These are phyloP conservation scores for Goniozus legneri DNA, from an alignment of 1,140 invertebrate species.

Conservation along the genomic window DNA sequence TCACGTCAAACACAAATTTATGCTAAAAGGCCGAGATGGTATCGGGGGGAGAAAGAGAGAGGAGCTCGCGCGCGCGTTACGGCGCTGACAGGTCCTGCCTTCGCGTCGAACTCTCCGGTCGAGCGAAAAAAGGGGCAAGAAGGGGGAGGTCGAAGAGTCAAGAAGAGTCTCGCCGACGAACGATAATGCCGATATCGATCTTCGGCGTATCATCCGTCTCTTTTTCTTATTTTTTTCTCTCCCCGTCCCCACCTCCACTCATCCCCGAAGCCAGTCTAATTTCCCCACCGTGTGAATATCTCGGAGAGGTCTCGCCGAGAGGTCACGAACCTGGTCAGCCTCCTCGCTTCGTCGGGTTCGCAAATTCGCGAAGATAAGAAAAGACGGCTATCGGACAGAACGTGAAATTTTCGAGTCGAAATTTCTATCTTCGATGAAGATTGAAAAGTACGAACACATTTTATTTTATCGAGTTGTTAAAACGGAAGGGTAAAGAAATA, in stretches of 20 bases:
- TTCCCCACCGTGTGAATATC: constrained; percentile 3
- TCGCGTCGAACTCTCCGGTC: too few relatives aligned
- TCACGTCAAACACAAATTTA: constrained; percentile 40
- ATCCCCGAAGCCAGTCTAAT: neutral
- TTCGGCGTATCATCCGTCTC: constrained; percentile 11
- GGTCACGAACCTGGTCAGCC: constrained; percentile 11
- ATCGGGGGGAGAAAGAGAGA: too few relatives aligned
- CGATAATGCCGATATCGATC: constrained; percentile 24
- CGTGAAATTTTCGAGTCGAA: too few relatives aligned
- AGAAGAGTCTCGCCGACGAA: neutral
- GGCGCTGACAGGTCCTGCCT: constrained; percentile 30
- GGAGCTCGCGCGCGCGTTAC: constrained; percentile 17
- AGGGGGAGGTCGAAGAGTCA: neutral
- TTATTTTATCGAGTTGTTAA: too few relatives aligned
- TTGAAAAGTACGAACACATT: too few relatives aligned
- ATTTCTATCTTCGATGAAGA: too few relatives aligned
- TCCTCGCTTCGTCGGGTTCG: neutral
- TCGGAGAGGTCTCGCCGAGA: constrained; percentile 5
- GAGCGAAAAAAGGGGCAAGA: neutral
- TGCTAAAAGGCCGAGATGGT: constrained; percentile 39
- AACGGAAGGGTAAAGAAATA: too few relatives aligned
- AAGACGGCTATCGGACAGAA: too few relatives aligned
- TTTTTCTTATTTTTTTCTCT: neutral
- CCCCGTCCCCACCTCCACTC: neutral
- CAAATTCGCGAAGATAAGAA: too few relatives aligned